Evolutionary conservation across 2,888 invertebrate species (phyloP), one percentile per base, ranked within the genome.

Genomic region (Sarcophaga subvicina): DNA sequence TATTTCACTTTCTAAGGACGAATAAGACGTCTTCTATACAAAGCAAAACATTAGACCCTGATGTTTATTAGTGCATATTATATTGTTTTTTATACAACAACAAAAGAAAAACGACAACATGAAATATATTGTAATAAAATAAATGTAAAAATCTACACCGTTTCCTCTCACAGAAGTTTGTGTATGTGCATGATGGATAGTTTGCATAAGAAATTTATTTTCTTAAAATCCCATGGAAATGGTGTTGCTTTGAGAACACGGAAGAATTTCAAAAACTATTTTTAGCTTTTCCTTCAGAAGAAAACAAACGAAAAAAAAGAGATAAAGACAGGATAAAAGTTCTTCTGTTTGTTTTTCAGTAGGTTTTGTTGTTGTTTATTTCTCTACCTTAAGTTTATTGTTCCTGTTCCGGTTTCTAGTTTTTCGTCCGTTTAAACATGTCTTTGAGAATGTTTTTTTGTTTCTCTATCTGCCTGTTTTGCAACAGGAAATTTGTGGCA

Each of bases 51-150:
- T 79, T 27, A 66, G 25, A 71, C 71, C 70, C 70, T 67, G 47
- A 79, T 37, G 64, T 82, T 87, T 84, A 82, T 87, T 84, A 76
- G 84, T 59, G 87, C 87, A 84, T 86, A 71, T 72, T 76, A 59
- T 54, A 37, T 37, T 37, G 37, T 37, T 37, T 8, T 37, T 37
- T 37, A 60, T 67, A 47, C 54, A 71, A 86, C 17, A 66, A 54
- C 59, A 62, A 54, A 49, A 25, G n/a, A 66, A 72, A 17, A 72
- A 45, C 22, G 45, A 27, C 59, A 27, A 25, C 49, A 49, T 17
- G 3, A 54, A 17, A 54, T 54, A 54, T 14, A 17, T 54, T 14
- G 14, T 14, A 54, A 12, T 12, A 54, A 17, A 17, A 14, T 54
- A 54, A 54, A 54, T 12, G 54, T 54, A 54, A 54, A 4, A 54